Evolutionary conservation across 2,888 invertebrate genomes (phyloP).

Genomic region (Volucella zonaria): DNA sequence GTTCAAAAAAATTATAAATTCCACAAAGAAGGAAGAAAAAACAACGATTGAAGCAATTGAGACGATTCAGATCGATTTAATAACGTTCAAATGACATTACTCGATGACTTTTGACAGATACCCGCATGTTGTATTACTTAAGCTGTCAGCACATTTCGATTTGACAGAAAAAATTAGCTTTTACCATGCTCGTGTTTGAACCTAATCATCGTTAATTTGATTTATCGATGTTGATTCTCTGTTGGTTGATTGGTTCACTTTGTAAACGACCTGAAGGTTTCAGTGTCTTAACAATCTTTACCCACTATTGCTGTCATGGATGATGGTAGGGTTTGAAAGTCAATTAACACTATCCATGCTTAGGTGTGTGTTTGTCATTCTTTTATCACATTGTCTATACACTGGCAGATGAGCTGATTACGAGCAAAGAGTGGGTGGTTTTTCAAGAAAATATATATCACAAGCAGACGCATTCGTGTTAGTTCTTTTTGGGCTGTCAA

Average conservation of each 20-base stretch:
- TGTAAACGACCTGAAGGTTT: conserved; percentile 35
- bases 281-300: background rate
- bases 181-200: conserved; percentile 7
- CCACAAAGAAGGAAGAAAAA: background rate
- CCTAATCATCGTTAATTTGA: conserved; percentile 52
- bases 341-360: conserved; percentile 34
- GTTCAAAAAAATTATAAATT: background rate
- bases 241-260: background rate
- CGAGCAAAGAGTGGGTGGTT: conserved; percentile 3
- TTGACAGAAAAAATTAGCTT: conserved; percentile 21
- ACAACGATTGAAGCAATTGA: conserved; percentile 2
- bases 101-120: conserved; percentile 12
- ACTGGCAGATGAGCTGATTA: conserved; percentile 34
- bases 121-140: background rate
- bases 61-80: background rate
- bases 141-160: background rate
- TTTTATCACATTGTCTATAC: background rate
- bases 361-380: conserved; percentile 2
- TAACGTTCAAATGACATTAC: conserved; percentile 20
- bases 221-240: conserved; percentile 12
- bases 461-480: background rate
- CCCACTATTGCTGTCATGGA: too few relatives aligned
- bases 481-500: background rate
- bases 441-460: background rate
- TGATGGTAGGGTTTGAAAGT: conserved; percentile 26